Conservation (phyloP, 2,797 vertebrate species). For the Hoplostethus mediterraneus region DNA sequence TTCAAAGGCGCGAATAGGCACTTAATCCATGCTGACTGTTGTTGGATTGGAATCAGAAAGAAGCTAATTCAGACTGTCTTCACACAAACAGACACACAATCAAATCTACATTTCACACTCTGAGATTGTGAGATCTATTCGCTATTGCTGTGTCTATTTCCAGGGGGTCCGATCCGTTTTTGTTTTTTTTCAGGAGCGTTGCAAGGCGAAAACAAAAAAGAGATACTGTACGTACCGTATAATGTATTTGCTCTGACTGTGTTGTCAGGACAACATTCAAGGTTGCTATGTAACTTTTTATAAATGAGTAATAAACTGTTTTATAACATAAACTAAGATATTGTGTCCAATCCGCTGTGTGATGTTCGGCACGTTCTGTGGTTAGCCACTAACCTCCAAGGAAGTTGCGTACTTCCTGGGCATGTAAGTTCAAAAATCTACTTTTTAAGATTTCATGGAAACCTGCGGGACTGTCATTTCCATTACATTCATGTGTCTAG, state of each 20-base stretch:
- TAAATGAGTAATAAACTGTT: constrained; percentile 74
- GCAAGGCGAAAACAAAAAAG: neutral
- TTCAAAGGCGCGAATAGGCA: too few relatives aligned
- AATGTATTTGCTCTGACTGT: constrained; percentile 72
- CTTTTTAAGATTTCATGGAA: too few relatives aligned
- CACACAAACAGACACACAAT: neutral
- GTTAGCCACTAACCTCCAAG: too few relatives aligned
- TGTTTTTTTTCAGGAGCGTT: too few relatives aligned
- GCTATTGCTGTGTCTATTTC: too few relatives aligned
- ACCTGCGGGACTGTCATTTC: too few relatives aligned
- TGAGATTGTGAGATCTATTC: too few relatives aligned
- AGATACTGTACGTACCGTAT: constrained; percentile 46
- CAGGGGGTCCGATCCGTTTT: too few relatives aligned
- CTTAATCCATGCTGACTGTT: neutral
- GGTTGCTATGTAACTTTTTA: constrained; percentile 78
- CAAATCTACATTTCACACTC: neutral
- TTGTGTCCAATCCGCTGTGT: constrained; percentile 22
- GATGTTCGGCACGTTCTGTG: neutral
- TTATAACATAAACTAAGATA: constrained; percentile 62
- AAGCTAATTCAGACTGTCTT: neutral
- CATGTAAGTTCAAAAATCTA: too few relatives aligned
- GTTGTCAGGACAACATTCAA: constrained; percentile 69
- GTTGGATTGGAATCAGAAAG: neutral
- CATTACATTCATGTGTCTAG: too few relatives aligned
- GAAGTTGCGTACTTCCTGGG: too few relatives aligned